phyloP scores from a whole-genome alignment of 1,140 invertebrate genomes.

The Pseudachorutes palmiensis region DNA sequence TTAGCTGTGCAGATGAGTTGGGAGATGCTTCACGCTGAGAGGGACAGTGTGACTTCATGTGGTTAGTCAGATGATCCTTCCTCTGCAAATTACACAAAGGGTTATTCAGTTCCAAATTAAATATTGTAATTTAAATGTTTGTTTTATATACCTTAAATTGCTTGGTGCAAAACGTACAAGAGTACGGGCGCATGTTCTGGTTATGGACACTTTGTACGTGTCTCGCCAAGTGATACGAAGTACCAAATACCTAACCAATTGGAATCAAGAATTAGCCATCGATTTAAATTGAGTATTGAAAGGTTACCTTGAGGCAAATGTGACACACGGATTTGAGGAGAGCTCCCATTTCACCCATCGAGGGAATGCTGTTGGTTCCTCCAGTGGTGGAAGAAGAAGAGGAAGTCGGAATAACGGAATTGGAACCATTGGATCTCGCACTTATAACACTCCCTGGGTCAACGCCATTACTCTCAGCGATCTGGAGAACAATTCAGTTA shows the following conservation, averaged over 20 bases:
- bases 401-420: background rate
- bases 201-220: conserved; percentile 33
- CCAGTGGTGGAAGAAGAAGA: background rate
- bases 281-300: background rate
- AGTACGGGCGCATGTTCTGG: conserved; percentile 33
- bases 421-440: conserved; percentile 9
- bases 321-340: conserved; percentile 33
- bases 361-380: conserved; percentile 16
- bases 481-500: conserved; percentile 14
- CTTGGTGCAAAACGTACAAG: conserved; percentile 31
- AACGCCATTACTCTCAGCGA: conserved; percentile 20
- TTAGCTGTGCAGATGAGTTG: background rate
- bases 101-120: background rate
- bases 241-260: conserved; percentile 31
- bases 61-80: conserved; percentile 37
- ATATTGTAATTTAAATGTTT: background rate
- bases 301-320: conserved; percentile 30
- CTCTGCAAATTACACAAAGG: conserved; percentile 1
- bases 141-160: conserved; percentile 27
- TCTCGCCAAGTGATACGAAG: conserved; percentile 31
- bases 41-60: conserved; percentile 36
- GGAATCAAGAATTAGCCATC: background rate
- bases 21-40: conserved; percentile 16
- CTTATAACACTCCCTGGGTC: conserved; percentile 14
- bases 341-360: conserved; percentile 35